phyloP scores from a whole-genome alignment of 2,797 vertebrate genomes.

The Saguinus oedipus region DNA sequence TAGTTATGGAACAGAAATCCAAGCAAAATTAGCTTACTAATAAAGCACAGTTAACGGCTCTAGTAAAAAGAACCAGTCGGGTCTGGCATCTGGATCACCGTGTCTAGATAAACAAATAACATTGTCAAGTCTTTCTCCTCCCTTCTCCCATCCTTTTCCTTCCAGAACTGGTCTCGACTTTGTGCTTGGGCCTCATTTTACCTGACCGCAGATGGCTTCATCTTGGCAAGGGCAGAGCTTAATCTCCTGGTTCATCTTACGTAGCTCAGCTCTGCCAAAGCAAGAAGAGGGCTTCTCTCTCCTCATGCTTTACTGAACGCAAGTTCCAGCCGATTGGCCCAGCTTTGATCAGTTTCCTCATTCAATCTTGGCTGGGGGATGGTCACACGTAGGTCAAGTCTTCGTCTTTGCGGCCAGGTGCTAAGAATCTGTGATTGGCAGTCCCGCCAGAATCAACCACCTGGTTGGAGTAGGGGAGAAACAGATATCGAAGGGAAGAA shows the following conservation, averaged over 20 bases:
- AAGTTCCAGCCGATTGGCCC: not conserved
- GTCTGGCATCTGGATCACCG: not conserved
- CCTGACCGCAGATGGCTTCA: not conserved
- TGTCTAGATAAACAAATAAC: not conserved
- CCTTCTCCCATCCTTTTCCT: not conserved
- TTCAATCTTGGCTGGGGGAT: not conserved
- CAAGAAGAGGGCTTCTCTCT: not conserved
- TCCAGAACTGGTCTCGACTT: not conserved
- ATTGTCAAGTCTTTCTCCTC: not conserved
- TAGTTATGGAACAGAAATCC: not conserved
- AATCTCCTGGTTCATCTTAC: not conserved
- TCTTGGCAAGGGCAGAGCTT: not conserved
- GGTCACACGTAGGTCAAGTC: not conserved
- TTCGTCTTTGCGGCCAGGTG: not conserved
- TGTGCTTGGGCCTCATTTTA: not conserved
- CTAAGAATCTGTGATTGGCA: not conserved
- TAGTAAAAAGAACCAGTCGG: not conserved
- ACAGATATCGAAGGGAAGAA: not conserved
- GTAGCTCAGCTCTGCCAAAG: not conserved
- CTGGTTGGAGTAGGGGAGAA: not conserved
- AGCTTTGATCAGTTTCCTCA: not conserved
- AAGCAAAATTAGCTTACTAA: not conserved
- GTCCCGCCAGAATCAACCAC: not conserved
- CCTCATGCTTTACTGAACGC: no score
- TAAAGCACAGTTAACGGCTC: not conserved